Percentiles rank a stretch among this genome's conserved stretches.
Conservation (phyloP, 2,888 invertebrate genomes). For the Alloscopus bannaensis region DNA sequence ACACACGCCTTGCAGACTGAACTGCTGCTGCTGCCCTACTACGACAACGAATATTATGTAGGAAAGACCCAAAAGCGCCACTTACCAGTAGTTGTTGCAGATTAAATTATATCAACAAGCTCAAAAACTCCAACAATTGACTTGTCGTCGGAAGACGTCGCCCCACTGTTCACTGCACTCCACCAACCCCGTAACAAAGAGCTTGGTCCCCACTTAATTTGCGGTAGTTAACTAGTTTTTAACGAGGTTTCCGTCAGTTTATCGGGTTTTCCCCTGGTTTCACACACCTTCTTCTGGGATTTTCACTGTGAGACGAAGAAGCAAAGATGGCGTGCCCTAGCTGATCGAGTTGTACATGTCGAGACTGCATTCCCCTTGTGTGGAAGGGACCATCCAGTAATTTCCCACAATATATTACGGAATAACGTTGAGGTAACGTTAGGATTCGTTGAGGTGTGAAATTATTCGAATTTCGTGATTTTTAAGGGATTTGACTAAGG, state of each 20-base stretch:
- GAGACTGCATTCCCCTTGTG: slow-evolving; percentile 28
- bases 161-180: slow-evolving; percentile 50
- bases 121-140: slow-evolving; percentile 52
- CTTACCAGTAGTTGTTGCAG: slow-evolving; percentile 67
- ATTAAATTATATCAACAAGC: slow-evolving; percentile 54
- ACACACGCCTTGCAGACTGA: slow-evolving; percentile 6
- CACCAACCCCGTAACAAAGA: not conserved
- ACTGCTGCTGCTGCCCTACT: slow-evolving; percentile 56
- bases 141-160: slow-evolving; percentile 56
- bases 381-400: too few relatives aligned
- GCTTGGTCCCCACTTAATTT: not conserved
- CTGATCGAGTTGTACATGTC: slow-evolving; percentile 48
- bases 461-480: not conserved
- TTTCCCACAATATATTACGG: too few relatives aligned
- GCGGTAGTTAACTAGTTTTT: not conserved
- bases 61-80: slow-evolving; percentile 65
- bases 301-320: slow-evolving; percentile 16
- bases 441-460: too few relatives aligned
- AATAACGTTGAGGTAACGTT: not conserved
- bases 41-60: slow-evolving; percentile 44
- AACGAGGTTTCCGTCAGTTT: not conserved
- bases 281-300: slow-evolving; percentile 22
- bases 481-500: not conserved
- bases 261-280: too few relatives aligned
- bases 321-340: slow-evolving; percentile 61